A percentile compares a stretch with the other conserved stretches of the same genome.
phyloP scores from a whole-genome alignment of 2,113 vertebrate species.

The Marcusenius ussheri region DNA sequence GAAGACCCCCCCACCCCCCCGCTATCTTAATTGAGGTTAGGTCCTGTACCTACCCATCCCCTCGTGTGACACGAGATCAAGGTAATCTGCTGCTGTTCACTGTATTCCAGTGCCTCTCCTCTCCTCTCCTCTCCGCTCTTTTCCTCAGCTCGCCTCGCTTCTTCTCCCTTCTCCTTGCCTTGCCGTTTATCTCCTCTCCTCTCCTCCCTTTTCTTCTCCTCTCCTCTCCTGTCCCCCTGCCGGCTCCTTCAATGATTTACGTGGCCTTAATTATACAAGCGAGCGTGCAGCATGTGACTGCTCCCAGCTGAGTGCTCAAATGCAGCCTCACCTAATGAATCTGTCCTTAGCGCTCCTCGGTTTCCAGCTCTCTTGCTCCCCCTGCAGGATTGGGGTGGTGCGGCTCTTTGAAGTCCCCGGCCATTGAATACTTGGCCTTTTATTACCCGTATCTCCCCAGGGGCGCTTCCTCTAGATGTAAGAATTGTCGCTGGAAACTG shows the following conservation, averaged over 20 bases:
- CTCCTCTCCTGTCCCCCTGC: background rate
- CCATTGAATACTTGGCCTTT: background rate
- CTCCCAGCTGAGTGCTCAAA: background rate
- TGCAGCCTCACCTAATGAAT: background rate
- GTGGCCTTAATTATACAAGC: background rate
- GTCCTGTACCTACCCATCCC: too few species aligned
- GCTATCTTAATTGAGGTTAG: too few species aligned
- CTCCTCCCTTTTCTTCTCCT: background rate
- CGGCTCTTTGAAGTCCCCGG: background rate
- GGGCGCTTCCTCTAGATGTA: background rate
- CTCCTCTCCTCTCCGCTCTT: background rate
- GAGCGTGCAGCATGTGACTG: background rate
- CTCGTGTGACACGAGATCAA: too few species aligned
- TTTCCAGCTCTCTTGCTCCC: background rate
- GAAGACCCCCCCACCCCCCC: background rate
- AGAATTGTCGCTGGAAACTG: background rate
- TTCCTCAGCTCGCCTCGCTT: background rate
- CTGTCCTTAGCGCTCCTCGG: background rate
- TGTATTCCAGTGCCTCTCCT: background rate
- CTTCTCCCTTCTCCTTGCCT: background rate
- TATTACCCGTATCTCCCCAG: background rate
- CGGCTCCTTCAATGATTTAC: background rate
- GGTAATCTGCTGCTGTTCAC: background rate
- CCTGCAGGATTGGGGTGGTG: background rate
- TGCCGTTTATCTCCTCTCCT: background rate